Evolutionary conservation across 2,888 invertebrate species (phyloP), one percentile per base, ranked within the genome.

Genomic region (Plusia festucae): DNA sequence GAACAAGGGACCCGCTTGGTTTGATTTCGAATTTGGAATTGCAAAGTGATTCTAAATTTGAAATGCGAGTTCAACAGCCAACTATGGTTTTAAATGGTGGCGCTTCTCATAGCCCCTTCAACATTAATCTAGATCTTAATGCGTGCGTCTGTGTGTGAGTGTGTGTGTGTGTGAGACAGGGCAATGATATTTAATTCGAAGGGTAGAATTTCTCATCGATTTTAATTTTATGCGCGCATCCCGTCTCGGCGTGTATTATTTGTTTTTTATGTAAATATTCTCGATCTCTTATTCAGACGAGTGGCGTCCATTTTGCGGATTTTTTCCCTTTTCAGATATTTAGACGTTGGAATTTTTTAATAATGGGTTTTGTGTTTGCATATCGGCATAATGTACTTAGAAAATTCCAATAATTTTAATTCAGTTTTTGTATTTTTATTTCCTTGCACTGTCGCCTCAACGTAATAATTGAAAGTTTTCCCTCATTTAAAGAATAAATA

Each of bases 201-300:
- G 94, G 94, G 94, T 94, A 92, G 90, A 92, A 91, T 89, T 91
- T 91, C 92, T 91, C 93, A 94, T 95, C 94, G 94, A 94, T 94
- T 94, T 94, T 94, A 95, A 95, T 95, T 93, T 94, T 94, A 95
- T 94, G 94, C 94, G 89, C 94, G 91, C 94, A 92, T 93, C 93
- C 90, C 93, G 91, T 94, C 94, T 93, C 93, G 82, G 87, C 83
- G 85, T 89, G 90, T 88, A 87, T 92, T 94, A 94, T 95, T 93
- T 93, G 93, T 91, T 94, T 95, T 94, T 94, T 94, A 95, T 95
- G 94, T 94, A 93, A 95, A 95, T 95, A 93, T 88, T 86, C 84
- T 82, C 87, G 87, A 91, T 90, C 91, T 92, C 91, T 92, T 92
- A 88, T 89, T 90, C 90, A 88, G 90, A 87, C 89, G 92, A 89